Base-by-base conservation (phyloP, 2,113 vertebrate genomes). In the Caranx melampygus region DNA sequence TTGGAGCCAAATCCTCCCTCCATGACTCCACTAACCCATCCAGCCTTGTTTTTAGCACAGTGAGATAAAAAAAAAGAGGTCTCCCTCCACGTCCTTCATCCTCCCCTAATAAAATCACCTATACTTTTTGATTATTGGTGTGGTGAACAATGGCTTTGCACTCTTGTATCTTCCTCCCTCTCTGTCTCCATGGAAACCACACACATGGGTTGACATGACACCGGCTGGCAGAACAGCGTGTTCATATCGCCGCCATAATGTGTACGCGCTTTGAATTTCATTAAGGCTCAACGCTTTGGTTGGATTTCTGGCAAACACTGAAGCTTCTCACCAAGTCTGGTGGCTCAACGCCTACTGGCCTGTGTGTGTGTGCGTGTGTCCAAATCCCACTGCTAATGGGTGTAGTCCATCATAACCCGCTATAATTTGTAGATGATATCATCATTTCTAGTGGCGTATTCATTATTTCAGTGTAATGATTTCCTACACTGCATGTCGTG, bases 101-200 rank as follows among this genome's bases (percentile, higher is more conserved):
- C 47, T 4, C 51, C 20, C 51, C 16, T 8, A 3, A 58, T 51
- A 1, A 61, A 67, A 81, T 73, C 1, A 13, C 52, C 58, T 68
- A 16, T 60, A 70, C 73, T 51, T 44, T 44, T 59, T 54, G 70
- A 59, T 21, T 55, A 26, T 55, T 26, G 52, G n/a, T 5, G 9
- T 26, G 1, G 54, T 21, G 49, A 70, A 44, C 52, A 44, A 69
- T 57, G n/a, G 67, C n/a, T 70, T 6, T 70, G 6, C 58, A 47
- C 58, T 70, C 75, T 69, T 68, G 75, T 69, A 55, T 75, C 76
- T 55, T 55, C 55, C 70, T 78, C 58, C 75, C 8, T 76, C 58
- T 42, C 49, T 2, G 83, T 92, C 52, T 62, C 87, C 86, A 89
- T 86, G 90, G 90, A 77, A 91, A 92, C 90, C 82, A 66, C 77